Evolutionary conservation across 2,888 invertebrate species (phyloP), one percentile per base, ranked within the genome.

Genomic region (Kryphioiulus occultus): DNA sequence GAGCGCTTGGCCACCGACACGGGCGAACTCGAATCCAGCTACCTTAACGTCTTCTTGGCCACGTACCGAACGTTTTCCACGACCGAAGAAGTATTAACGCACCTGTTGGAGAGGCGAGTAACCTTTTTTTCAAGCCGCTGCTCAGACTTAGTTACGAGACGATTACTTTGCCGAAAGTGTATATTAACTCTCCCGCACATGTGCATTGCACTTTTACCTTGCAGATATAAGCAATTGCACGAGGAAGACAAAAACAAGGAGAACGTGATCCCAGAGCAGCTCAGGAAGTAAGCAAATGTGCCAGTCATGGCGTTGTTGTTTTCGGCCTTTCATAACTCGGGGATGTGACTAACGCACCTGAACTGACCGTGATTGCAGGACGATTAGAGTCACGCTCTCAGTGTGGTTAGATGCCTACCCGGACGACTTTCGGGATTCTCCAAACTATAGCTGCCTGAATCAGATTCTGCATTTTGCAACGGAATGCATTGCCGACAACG

Each of bases 391-490:
- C 90, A 96, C 96, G 89, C 94, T 99, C 90, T 97, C 98, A 92
- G 98, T 99, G 84, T 99, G 99, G 99, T 93, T 99, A 91, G 99
- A 99, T 93, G 96, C 97, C 88, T 99, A 98, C 92, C 97, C 98
- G 78, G 98, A 99, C 92, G 99, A 99, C 93, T 96, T 96, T 92
- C 94, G 95, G 89, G 95, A 96, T 90, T 94, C 95, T 68, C 96
- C 96, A 86, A 94, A 94, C 91, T 96, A 96, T 92, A 94, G 95
- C 86, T 95, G 95, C 90, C 95, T 99, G 91, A 94, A 95, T 89
- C 95, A 95, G 92, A 94, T 99, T 90, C 94, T 97, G 90, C 95
- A 95, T 90, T 98, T 99, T 93, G 96, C 96, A 88, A 95, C 95
- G 91, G 95, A 95, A 90, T 95, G 95, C 90, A 93, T 97, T 89